Evolutionary conservation across 2,113 vertebrate species (phyloP), one percentile per base, ranked within the genome.

Genomic region (Callocephalon fimbriatum): DNA sequence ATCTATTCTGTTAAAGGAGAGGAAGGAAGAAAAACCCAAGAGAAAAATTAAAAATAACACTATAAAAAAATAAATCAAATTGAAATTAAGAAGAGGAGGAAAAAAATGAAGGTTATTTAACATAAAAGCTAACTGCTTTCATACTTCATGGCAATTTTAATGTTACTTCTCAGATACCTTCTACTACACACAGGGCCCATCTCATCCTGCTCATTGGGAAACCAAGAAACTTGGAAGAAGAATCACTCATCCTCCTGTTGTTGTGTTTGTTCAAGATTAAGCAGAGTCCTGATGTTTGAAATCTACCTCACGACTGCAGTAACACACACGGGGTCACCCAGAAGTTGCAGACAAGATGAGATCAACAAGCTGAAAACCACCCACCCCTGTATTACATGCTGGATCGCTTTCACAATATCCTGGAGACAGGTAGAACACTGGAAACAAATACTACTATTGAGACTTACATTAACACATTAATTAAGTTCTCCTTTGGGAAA

Each of bases 381-480:
- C 15, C 51, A 42, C 77, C 32, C 62, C 72, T 67, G 5, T 50
- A 86, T 47, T 74, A 70, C 26, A 70, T 11, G 62, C 31, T 88
- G 65, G 31, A 53, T 47, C 72, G 54, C 92, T 92, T 94, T 84
- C 62, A 47, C 17, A 81, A 81, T 8, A 82, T 51, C 51, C 66
- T 59, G 42, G 48, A 70, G 53, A 86, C 31, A 87, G 73, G 85
- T 72, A 95, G 47, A 94, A 92, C 50, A 62, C 48, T 93, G 71
- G 72, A 96, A 97, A 94, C 20, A 63, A 95, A 85, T 31, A 81
- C 27, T 62, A 32, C 67, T 80, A 82, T 9, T 66, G 85, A 95
- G 62, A 48, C 19, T 76, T 72, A 47, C 66, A 78, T 79, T 86
- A 87, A 94, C 56, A 95, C 61, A 77, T 74, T 68, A 74, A 51